Evolutionary conservation across 2,113 vertebrate genomes (phyloP).

Genomic region (Neogobius melanostomus): DNA sequence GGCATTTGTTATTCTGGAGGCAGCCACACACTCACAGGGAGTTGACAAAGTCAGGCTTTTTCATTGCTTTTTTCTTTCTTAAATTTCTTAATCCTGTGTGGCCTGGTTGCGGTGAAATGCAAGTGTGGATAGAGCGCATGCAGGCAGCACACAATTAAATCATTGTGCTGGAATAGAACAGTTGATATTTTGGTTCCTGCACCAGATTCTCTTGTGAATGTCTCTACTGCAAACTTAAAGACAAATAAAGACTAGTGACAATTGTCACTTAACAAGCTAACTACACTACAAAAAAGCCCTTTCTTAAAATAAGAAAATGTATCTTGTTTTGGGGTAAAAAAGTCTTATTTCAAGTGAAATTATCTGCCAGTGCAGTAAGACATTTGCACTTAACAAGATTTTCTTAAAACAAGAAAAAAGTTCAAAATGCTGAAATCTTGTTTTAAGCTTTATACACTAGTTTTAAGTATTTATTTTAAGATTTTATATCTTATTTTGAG

Average conservation of each 20-base stretch:
- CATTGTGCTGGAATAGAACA: constrained; percentile 14
- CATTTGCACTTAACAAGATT: too few relatives aligned
- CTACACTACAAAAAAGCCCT: too few relatives aligned
- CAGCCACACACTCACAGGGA: constrained; percentile 16
- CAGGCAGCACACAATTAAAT: constrained; percentile 24
- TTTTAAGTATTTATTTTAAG: too few relatives aligned
- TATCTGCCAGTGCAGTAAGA: too few relatives aligned
- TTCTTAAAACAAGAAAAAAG: too few relatives aligned
- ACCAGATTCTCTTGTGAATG: constrained; percentile 17
- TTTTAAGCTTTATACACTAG: too few relatives aligned
- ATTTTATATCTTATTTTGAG: too few relatives aligned
- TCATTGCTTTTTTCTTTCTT: constrained; percentile 20
- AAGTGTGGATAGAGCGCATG: constrained; percentile 12
- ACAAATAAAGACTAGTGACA: constrained; percentile 4
- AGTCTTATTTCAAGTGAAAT: too few relatives aligned
- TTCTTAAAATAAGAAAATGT: too few relatives aligned
- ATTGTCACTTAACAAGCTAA: too few relatives aligned
- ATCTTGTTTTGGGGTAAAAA: too few relatives aligned
- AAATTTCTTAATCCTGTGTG: constrained; percentile 28
- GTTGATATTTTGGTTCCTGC: constrained; percentile 15
- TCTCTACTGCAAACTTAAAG: constrained; percentile 10
- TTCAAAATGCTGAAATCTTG: too few relatives aligned
- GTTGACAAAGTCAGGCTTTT: constrained; percentile 26
- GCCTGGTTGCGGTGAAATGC: constrained; percentile 20
- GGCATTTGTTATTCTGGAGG: constrained; percentile 47